Evolutionary conservation across 2,888 invertebrate genomes (phyloP).

Genomic region (Sarcophaga subvicina): DNA sequence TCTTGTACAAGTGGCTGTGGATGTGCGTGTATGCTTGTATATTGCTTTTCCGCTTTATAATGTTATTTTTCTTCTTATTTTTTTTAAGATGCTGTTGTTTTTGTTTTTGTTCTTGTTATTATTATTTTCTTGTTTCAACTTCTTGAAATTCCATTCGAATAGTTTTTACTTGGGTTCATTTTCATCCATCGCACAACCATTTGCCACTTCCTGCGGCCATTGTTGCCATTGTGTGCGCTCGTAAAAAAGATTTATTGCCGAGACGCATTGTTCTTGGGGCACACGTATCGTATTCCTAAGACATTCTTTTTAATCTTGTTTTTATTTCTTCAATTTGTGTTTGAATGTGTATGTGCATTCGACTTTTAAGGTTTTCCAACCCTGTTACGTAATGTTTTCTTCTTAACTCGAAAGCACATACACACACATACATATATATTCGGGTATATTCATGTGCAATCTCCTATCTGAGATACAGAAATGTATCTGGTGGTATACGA

Average conservation of each 20-base stretch:
- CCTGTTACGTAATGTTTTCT: constrained; percentile 33
- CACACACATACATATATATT: not conserved
- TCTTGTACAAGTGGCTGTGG: not conserved
- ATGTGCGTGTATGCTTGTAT: constrained; percentile 20
- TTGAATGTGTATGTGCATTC: constrained; percentile 17
- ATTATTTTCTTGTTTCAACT: constrained; percentile 47
- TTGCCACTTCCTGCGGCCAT: constrained; percentile 75
- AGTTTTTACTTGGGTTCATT: constrained; percentile 81
- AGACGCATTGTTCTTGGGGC: constrained; percentile 80
- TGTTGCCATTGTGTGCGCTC: constrained; percentile 80
- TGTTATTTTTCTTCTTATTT: constrained; percentile 56
- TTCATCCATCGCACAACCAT: constrained; percentile 71
- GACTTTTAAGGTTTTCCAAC: constrained; percentile 51
- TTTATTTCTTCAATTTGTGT: constrained; percentile 31
- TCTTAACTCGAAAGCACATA: not conserved
- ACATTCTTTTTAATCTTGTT: constrained; percentile 35
- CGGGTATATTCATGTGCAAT: constrained; percentile 4
- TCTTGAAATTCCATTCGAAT: constrained; percentile 77
- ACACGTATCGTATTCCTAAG: constrained; percentile 74
- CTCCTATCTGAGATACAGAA: constrained; percentile 18
- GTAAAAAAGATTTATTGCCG: constrained; percentile 81
- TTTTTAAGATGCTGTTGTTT: constrained; percentile 64
- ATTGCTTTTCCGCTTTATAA: constrained; percentile 54
- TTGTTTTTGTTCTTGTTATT: constrained; percentile 34
- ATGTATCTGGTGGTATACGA: constrained; percentile 20